Conservation (phyloP, 1,140 invertebrate species). For the Eueides isabella region DNA sequence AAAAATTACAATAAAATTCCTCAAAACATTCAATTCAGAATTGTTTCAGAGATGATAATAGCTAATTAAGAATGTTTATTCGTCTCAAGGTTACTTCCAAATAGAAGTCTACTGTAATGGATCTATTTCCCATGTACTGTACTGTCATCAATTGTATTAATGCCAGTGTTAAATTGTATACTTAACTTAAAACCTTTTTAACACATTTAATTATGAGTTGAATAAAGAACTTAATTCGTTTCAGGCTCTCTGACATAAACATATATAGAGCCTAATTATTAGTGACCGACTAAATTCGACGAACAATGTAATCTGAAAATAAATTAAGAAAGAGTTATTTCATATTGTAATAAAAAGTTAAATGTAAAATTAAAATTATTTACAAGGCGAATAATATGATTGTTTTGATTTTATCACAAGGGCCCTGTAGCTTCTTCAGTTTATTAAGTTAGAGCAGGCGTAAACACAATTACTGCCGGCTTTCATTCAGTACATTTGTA, state of each 20-base stretch:
- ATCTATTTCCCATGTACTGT: not conserved
- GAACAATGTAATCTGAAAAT: too few relatives aligned
- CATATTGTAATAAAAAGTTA: not conserved
- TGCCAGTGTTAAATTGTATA: too few relatives aligned
- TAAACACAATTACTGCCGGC: constrained; percentile 47
- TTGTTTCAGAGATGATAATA: not conserved
- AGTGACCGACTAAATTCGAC: too few relatives aligned
- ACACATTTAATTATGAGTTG: too few relatives aligned
- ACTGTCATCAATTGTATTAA: not conserved
- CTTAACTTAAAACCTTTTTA: too few relatives aligned
- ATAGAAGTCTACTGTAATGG: not conserved
- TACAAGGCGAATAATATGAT: constrained; percentile 40
- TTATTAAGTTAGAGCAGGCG: constrained; percentile 46
- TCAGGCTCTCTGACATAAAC: too few relatives aligned
- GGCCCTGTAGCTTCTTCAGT: constrained; percentile 37
- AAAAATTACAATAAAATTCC: not conserved
- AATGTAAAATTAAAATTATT: constrained; percentile 3
- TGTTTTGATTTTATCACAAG: constrained; percentile 48
- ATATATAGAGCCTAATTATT: too few relatives aligned
- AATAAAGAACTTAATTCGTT: too few relatives aligned
- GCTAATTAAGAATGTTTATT: constrained; percentile 11
- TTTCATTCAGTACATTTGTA: constrained; percentile 43
- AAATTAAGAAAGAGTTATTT: too few relatives aligned
- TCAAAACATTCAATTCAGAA: not conserved
- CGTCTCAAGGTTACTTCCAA: not conserved